These are phyloP conservation scores for Corvus moneduloides DNA, from an alignment of 2,113 vertebrate genomes.

Conservation along the genomic window DNA sequence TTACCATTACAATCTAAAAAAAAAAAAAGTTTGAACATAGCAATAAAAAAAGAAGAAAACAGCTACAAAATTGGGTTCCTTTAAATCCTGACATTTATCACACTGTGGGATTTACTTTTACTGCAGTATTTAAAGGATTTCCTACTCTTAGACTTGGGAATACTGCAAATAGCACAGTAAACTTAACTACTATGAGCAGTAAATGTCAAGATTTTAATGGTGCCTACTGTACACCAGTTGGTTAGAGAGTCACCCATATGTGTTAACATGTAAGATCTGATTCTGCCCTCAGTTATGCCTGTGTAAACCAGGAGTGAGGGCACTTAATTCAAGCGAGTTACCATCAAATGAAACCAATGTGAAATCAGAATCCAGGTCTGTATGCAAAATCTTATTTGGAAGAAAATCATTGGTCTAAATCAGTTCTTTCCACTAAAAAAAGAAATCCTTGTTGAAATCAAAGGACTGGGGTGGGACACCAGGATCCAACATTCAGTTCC, in stretches of 20 bases:
- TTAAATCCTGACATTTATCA: slow-evolving; percentile 65
- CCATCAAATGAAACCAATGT: neutral
- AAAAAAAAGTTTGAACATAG: neutral
- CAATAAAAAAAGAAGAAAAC: slow-evolving; percentile 4
- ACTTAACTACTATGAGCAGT: slow-evolving; percentile 56
- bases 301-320: neutral
- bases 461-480: neutral
- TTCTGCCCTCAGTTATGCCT: neutral
- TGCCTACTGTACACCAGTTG: slow-evolving; percentile 44
- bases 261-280: neutral
- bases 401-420: neutral
- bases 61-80: slow-evolving; percentile 10
- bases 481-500: neutral
- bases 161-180: slow-evolving; percentile 63
- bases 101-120: slow-evolving; percentile 62
- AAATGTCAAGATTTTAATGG: slow-evolving; percentile 67
- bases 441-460: neutral
- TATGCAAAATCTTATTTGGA: neutral
- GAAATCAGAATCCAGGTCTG: neutral
- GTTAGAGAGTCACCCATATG: slow-evolving; percentile 15
- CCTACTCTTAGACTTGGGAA: slow-evolving; percentile 50
- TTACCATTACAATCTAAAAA: neutral
- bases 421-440: neutral
- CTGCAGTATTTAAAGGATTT: slow-evolving; percentile 64
- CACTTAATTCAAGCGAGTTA: neutral